Base-by-base conservation (phyloP, 2,113 vertebrate species). In the Grantiella picta region DNA sequence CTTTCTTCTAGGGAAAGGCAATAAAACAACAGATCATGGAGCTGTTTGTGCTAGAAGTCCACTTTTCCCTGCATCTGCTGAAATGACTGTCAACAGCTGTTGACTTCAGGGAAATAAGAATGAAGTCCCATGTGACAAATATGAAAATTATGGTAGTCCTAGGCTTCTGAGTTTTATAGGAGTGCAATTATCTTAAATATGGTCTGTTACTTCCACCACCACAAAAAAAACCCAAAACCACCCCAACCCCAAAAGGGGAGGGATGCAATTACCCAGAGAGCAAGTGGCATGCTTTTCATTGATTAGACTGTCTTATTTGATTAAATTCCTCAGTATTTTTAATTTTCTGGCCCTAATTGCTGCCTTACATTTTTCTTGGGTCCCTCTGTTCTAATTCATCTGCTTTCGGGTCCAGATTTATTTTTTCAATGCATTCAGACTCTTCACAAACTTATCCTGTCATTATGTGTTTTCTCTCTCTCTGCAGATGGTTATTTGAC, bases 131-230 rank as follows among this genome's bases (percentile, higher is more conserved):
- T 68, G 69, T 75, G 92, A 94, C 72, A 90, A 75, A 89, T 94
- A 95, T 4, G 81, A 91, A 95, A 90, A 89, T 90, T 45, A 66
- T 81, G 82, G 88, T 90, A 96, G 95, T 89, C 86, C 35, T 88
- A 77, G 88, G 95, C 73, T 96, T 94, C 78, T 85, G 95, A 97
- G 94, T 91, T 97, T 96, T 95, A 94, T 92, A 96, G 96, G 94
- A 97, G 97, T 92, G 91, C 86, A 97, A 95, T 98, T 98, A 97
- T 91, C 88, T 96, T 97, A 98, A 98, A 96, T 96, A 96, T 83
- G 92, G 75, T 83, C 91, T 97, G 80, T 97, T 97, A 97, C 83
- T 86, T 38, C 38, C 38, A 92, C 90, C 40, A 80, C 49, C 45
- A 65, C 40, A 60, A 36, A 66, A 60, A 71, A 61, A 44, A 2